Percentiles rank a stretch among this genome's conserved stretches.
Evolutionary conservation across 2,113 vertebrate species (phyloP).

Genomic region (Prunella himalayana): DNA sequence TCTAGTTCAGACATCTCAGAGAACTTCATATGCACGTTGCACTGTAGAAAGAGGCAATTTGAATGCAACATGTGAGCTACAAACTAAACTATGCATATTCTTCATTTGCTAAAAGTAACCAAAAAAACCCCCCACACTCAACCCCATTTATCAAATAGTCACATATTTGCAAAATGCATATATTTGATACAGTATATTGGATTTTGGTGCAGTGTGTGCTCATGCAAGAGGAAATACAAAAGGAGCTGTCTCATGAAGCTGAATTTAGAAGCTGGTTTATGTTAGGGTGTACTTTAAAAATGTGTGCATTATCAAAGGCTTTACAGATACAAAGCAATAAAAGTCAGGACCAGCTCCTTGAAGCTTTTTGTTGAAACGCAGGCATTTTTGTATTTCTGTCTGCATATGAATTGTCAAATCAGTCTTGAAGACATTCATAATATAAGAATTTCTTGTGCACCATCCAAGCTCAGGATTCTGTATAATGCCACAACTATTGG

Average conservation of each 20-base stretch:
- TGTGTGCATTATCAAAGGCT: background rate
- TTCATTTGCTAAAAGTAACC: background rate
- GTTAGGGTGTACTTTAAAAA: background rate
- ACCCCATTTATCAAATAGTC: slow-evolving; percentile 9
- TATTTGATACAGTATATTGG: background rate
- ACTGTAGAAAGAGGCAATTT: background rate
- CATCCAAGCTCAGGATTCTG: background rate
- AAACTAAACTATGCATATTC: background rate
- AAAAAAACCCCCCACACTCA: background rate
- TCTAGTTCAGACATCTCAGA: background rate
- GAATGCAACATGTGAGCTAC: slow-evolving; percentile 1
- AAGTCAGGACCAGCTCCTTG: background rate
- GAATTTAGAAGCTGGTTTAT: background rate
- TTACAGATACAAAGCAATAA: background rate
- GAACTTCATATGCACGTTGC: background rate
- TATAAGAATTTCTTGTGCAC: background rate
- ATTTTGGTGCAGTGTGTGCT: background rate
- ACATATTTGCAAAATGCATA: slow-evolving; percentile 30
- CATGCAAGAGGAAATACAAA: background rate
- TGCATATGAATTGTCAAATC: background rate
- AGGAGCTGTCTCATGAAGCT: background rate
- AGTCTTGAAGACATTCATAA: background rate
- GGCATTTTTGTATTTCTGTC: background rate
- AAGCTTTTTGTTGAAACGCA: background rate
- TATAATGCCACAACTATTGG: background rate